phyloP scores from a whole-genome alignment of 2,888 invertebrate genomes.

The Drosophila gaucha region DNA sequence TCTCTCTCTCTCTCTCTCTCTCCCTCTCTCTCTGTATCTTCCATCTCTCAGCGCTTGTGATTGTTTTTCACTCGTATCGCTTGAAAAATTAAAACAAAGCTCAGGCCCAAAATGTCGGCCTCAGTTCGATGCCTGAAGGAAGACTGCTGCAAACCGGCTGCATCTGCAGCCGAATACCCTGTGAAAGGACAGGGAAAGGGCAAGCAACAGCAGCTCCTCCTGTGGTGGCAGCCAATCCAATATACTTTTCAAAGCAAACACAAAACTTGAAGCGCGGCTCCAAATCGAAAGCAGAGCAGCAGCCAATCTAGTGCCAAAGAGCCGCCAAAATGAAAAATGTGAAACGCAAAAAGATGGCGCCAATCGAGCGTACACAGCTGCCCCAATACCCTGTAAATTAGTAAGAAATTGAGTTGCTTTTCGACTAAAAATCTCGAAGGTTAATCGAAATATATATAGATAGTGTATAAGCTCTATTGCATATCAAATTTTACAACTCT shows the following conservation, averaged over 20 bases:
- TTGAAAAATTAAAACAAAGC: conserved; percentile 58
- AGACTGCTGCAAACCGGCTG: too few species aligned
- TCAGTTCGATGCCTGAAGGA: conserved; percentile 35
- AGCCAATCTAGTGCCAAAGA: conserved; percentile 60
- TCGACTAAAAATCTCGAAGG: too few species aligned
- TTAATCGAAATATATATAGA: too few species aligned
- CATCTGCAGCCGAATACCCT: conserved; percentile 9
- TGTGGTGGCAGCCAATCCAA: conserved; percentile 66
- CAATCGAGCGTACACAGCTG: not conserved
- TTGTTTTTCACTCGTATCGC: conserved; percentile 44
- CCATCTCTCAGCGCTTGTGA: conserved; percentile 2
- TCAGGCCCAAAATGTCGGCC: conserved; percentile 54
- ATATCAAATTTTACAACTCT: too few species aligned
- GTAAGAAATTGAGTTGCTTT: too few species aligned
- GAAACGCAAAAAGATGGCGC: not conserved
- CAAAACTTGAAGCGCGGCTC: conserved; percentile 60
- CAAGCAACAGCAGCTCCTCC: too few species aligned
- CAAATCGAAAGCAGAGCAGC: conserved; percentile 43
- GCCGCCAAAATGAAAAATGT: conserved; percentile 36
- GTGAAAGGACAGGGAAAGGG: too few species aligned
- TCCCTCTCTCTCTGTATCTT: not conserved
- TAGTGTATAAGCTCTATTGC: too few species aligned
- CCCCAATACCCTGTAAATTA: conserved; percentile 13
- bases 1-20: not conserved
- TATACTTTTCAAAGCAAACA: conserved; percentile 80